phyloP scores from a whole-genome alignment of 2,113 vertebrate genomes.

The Nesoenas mayeri region DNA sequence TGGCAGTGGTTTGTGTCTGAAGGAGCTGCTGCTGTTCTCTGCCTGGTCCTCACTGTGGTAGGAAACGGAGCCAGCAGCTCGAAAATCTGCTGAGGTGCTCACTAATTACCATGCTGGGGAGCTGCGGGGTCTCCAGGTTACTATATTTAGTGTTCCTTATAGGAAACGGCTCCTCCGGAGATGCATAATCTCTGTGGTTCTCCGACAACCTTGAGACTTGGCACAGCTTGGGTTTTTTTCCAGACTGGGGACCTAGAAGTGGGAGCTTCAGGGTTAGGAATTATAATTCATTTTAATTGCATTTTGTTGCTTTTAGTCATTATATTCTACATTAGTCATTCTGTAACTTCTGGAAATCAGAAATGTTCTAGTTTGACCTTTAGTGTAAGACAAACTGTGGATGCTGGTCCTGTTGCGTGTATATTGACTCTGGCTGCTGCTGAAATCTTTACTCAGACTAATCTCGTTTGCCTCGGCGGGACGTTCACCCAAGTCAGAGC shows the following conservation, averaged over 20 bases:
- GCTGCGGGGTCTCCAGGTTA: neutral
- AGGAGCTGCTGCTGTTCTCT: neutral
- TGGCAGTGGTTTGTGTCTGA: neutral
- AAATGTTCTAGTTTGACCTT: neutral
- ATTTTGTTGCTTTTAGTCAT: neutral
- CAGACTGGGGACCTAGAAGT: neutral
- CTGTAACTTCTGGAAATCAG: neutral
- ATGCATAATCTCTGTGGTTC: neutral
- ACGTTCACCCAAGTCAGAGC: neutral
- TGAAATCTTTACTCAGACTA: neutral
- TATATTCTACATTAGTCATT: neutral
- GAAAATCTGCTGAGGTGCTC: neutral
- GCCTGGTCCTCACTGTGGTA: neutral
- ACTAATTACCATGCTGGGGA: accelerated
- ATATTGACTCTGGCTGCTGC: neutral
- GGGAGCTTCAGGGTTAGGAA: neutral
- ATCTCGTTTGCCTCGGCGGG: neutral
- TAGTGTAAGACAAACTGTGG: neutral
- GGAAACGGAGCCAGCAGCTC: neutral
- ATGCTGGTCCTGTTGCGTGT: neutral
- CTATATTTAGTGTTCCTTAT: neutral
- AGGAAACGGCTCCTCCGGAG: neutral
- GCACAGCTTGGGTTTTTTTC: neutral
- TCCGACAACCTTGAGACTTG: neutral
- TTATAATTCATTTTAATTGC: neutral